These are phyloP conservation scores for Caenorhabditis plicata DNA, from an alignment of 2,888 invertebrate species.

Conservation along the genomic window DNA sequence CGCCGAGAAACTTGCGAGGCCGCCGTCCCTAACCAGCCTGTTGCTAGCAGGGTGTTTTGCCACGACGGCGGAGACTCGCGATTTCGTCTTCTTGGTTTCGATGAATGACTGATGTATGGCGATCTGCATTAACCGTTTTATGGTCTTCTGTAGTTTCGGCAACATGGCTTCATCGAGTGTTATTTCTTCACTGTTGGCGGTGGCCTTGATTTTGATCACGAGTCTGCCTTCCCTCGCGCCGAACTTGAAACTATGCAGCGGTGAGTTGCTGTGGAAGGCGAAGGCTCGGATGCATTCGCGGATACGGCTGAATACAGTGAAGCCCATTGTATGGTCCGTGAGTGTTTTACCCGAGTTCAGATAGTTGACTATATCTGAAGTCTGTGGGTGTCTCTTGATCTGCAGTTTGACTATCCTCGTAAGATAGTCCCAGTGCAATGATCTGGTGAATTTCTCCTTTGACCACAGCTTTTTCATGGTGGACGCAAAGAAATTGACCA, in stretches of 20 bases:
- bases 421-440: background rate
- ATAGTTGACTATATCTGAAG: background rate
- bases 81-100: background rate
- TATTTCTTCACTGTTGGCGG: background rate
- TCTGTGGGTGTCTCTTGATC: background rate
- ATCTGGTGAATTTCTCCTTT: constrained; percentile 3
- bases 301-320: constrained; percentile 3
- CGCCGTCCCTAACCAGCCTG: background rate
- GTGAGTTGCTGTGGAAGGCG: background rate
- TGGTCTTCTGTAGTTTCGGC: background rate
- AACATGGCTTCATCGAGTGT: background rate
- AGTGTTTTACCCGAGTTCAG: constrained; percentile 1
- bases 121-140: background rate
- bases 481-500: constrained; percentile 4
- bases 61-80: background rate
- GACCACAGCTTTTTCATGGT: constrained; percentile 11
- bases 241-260: background rate
- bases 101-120: constrained; percentile 1
- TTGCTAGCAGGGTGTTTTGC: background rate
- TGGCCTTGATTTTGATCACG: constrained; percentile 4
- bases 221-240: background rate
- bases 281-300: background rate
- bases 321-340: constrained; percentile 3
- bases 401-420: background rate
- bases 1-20: background rate